Conservation (phyloP, 2,113 vertebrate genomes). For the Chunga burmeisteri region DNA sequence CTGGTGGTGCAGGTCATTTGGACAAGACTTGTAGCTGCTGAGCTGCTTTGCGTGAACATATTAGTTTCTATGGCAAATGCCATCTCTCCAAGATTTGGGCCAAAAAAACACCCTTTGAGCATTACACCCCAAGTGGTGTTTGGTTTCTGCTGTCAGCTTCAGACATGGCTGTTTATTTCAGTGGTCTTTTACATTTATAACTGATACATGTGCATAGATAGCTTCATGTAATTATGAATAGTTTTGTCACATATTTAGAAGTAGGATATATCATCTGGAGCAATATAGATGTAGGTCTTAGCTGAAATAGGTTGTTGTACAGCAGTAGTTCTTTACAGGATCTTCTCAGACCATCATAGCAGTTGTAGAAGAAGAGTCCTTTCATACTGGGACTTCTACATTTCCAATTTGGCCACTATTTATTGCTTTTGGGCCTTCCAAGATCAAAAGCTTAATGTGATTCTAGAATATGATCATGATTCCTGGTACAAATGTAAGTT, state of each 20-base stretch:
- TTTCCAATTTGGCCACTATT: neutral
- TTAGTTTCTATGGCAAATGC: neutral
- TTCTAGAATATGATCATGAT: neutral
- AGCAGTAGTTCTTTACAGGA: neutral
- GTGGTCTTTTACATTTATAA: neutral
- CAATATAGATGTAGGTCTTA: neutral
- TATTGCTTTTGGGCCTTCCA: neutral
- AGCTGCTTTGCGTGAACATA: neutral
- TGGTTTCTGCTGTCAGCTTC: neutral
- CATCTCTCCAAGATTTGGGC: accelerated
- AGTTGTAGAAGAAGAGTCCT: neutral
- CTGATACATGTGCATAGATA: neutral
- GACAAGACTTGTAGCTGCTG: neutral
- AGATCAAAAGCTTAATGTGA: neutral
- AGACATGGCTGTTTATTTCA: neutral
- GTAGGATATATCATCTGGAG: neutral
- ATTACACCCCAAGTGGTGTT: neutral
- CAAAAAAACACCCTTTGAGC: accelerated
- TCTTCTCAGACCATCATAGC: neutral
- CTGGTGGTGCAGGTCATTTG: neutral
- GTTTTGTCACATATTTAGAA: neutral
- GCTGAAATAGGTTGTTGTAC: neutral
- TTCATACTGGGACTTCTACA: neutral
- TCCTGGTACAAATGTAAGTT: neutral
- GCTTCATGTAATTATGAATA: neutral